Evolutionary conservation across 2,888 invertebrate genomes (phyloP).

Genomic region (Caenorhabditis virilis): DNA sequence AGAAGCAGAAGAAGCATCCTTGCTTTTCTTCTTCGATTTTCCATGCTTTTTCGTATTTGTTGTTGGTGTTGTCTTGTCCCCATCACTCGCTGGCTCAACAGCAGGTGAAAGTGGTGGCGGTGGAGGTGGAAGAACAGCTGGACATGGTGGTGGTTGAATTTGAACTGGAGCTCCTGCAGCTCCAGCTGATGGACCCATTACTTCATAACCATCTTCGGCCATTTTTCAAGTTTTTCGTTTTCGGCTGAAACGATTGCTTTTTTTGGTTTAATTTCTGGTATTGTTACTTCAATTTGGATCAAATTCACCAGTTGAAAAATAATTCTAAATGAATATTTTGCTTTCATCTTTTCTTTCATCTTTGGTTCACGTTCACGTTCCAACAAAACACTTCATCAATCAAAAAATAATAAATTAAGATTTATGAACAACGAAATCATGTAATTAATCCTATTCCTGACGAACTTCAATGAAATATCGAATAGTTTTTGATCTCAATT

Average conservation of each 20-base stretch:
- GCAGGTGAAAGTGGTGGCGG: too few species aligned
- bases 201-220: constrained; percentile 1
- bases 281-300: too few species aligned
- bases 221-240: not conserved
- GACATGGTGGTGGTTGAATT: not conserved
- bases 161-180: not conserved
- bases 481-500: constrained; percentile 47
- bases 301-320: too few species aligned
- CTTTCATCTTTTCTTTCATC: too few species aligned
- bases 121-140: not conserved
- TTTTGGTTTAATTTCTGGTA: too few species aligned
- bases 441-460: too few species aligned
- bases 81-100: not conserved
- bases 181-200: constrained; percentile 1
- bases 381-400: too few species aligned
- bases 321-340: too few species aligned
- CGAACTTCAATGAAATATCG: constrained; percentile 47
- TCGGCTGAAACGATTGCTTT: too few species aligned
- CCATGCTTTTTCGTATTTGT: not conserved
- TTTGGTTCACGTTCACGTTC: too few species aligned
- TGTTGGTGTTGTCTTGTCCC: not conserved
- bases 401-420: too few species aligned
- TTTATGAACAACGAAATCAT: too few species aligned
- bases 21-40: not conserved
- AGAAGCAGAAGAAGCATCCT: not conserved